These are phyloP conservation scores for Notospermus geniculatus DNA, from an alignment of 1,140 invertebrate genomes.

Conservation along the genomic window DNA sequence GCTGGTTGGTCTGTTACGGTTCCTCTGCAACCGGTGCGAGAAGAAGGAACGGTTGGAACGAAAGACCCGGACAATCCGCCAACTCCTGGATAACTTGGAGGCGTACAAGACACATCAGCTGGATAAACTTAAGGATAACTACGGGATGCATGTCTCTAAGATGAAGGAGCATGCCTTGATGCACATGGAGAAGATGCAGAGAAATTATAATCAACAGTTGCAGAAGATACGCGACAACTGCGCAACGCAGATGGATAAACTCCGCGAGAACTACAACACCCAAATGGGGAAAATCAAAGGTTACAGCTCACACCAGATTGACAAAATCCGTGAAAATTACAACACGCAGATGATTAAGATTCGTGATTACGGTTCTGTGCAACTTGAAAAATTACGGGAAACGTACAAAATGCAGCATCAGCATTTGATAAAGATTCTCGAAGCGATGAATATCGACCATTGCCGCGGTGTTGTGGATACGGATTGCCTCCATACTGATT, in stretches of 20 bases:
- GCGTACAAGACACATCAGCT: slow-evolving; percentile 41
- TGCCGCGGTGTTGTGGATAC: slow-evolving; percentile 72
- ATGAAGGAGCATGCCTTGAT: slow-evolving; percentile 60
- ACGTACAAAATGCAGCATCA: slow-evolving; percentile 92
- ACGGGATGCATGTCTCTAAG: slow-evolving; percentile 69
- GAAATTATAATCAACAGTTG: slow-evolving; percentile 89
- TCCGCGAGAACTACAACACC: slow-evolving; percentile 83
- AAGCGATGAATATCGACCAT: slow-evolving; percentile 93
- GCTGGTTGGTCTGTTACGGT: slow-evolving; percentile 69
- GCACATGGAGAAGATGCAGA: slow-evolving; percentile 77
- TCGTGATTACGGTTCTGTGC: slow-evolving; percentile 88
- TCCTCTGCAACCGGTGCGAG: slow-evolving; percentile 4
- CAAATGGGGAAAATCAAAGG: slow-evolving; percentile 60
- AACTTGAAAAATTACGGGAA: slow-evolving; percentile 81
- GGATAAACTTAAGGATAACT: slow-evolving; percentile 38
- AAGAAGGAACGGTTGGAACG: slow-evolving; percentile 13
- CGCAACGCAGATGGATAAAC: slow-evolving; percentile 87
- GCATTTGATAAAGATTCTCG: slow-evolving; percentile 88
- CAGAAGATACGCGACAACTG: slow-evolving; percentile 89
- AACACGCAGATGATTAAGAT: slow-evolving; percentile 92
- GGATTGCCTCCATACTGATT: slow-evolving; percentile 74
- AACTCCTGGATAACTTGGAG: slow-evolving; percentile 44
- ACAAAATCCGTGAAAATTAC: slow-evolving; percentile 91
- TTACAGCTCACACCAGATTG: slow-evolving; percentile 68
- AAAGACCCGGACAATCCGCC: slow-evolving; percentile 30